A percentile compares a stretch with the other conserved stretches of the same genome.
These are phyloP conservation scores for Phylloscopus trochilus DNA, from an alignment of 2,113 vertebrate species.

Conservation along the genomic window DNA sequence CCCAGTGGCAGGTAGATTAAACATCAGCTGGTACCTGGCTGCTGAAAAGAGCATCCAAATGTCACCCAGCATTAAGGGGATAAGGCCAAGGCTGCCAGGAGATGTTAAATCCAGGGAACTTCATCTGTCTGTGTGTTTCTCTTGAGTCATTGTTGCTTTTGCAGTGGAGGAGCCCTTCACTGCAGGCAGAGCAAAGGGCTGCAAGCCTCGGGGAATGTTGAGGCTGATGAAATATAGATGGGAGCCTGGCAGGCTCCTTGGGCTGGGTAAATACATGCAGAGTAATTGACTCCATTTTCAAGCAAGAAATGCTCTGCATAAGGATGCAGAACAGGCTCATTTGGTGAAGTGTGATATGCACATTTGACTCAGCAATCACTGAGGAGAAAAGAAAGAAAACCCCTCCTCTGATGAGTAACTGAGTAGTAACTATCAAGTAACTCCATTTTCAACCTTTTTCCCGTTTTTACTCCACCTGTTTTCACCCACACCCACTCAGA, in stretches of 20 bases:
- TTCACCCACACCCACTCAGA: not conserved
- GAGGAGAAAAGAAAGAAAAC: not conserved
- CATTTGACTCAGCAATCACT: not conserved
- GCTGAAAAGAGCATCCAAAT: slow-evolving; percentile 24
- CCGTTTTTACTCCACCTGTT: not conserved
- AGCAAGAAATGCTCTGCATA: not conserved
- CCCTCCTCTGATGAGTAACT: not conserved
- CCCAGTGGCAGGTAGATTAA: not conserved
- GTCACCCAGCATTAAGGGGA: not conserved
- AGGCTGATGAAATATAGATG: slow-evolving; percentile 48
- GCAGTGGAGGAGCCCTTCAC: not conserved
- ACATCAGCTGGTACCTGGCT: not conserved
- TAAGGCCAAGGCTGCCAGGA: not conserved
- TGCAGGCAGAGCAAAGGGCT: not conserved
- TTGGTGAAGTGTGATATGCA: not conserved
- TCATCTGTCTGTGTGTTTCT: not conserved
- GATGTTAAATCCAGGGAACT: not conserved
- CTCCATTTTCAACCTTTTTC: not conserved
- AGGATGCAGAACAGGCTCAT: not conserved
- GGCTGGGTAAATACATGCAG: not conserved
- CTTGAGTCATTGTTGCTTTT: not conserved
- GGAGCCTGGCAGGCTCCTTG: not conserved
- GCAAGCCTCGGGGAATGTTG: not conserved
- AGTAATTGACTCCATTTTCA: not conserved
- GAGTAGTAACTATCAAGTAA: not conserved